phyloP scores from a whole-genome alignment of 1,140 invertebrate genomes.

The Zaprionus inermis region DNA sequence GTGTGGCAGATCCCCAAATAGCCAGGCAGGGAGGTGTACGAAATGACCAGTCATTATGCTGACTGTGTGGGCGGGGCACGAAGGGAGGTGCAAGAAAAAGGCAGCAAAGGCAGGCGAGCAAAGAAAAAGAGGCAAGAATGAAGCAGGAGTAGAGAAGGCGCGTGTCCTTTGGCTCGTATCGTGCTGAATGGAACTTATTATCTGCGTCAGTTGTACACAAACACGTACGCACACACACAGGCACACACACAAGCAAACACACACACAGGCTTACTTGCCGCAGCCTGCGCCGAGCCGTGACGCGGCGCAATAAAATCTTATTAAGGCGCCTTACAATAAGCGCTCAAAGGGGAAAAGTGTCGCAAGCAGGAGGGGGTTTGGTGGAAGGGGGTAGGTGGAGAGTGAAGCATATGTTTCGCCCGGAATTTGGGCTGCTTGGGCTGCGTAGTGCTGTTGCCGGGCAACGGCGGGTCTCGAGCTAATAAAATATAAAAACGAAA shows the following conservation, averaged over 20 bases:
- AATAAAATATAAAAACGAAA: constrained; percentile 65
- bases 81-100: not conserved
- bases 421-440: constrained; percentile 17
- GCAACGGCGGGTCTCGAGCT: constrained; percentile 17
- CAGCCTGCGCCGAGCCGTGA: constrained; percentile 41
- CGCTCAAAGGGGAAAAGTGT: constrained; percentile 38
- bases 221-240: constrained; percentile 50
- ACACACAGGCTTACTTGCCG: constrained; percentile 6
- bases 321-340: constrained; percentile 71
- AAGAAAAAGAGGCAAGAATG: constrained; percentile 26
- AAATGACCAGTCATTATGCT: constrained; percentile 36
- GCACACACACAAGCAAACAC: not conserved
- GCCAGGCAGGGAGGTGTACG: constrained; percentile 26
- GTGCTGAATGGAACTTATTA: constrained; percentile 61
- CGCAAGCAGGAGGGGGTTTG: not conserved
- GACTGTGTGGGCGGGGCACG: not conserved
- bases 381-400: not conserved
- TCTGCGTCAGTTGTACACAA: constrained; percentile 66
- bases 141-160: constrained; percentile 28
- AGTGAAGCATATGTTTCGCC: constrained; percentile 21
- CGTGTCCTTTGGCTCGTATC: constrained; percentile 3
- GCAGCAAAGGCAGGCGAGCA: not conserved
- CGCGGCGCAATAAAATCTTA: constrained; percentile 76
- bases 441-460: constrained; percentile 46
- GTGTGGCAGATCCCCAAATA: constrained; percentile 38